phyloP scores from a whole-genome alignment of 2,113 vertebrate genomes.

The Atlantisia rogersi region DNA sequence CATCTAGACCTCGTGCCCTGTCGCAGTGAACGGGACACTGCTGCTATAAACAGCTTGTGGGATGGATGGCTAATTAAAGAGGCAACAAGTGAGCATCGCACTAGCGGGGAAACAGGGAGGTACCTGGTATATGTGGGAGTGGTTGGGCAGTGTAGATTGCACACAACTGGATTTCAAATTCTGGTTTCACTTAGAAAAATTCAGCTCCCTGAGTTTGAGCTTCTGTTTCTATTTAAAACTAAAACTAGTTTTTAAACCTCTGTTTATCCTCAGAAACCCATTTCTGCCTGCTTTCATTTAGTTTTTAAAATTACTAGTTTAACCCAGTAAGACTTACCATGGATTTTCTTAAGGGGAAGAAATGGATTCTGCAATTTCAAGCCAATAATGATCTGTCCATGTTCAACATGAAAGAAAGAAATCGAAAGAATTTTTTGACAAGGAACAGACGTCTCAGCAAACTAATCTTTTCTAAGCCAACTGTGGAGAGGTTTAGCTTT shows the following conservation, averaged over 20 bases:
- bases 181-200: constrained; percentile 34
- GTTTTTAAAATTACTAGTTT: constrained; percentile 34
- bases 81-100: neutral
- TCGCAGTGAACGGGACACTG: neutral
- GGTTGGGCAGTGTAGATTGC: neutral
- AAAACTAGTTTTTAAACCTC: constrained; percentile 10
- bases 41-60: neutral
- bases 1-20: neutral
- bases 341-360: constrained; percentile 52
- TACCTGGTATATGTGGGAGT: neutral
- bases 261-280: constrained; percentile 45
- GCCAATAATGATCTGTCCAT: constrained; percentile 31
- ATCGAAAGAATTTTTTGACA: constrained; percentile 54
- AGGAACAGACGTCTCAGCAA: constrained; percentile 26
- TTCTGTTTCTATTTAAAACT: constrained; percentile 47
- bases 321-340: constrained; percentile 22
- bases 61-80: neutral
- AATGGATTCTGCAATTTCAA: constrained; percentile 58
- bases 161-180: neutral
- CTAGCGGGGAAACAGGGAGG: neutral
- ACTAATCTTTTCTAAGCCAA: constrained; percentile 38
- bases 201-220: neutral
- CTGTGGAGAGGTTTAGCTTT: constrained; percentile 9
- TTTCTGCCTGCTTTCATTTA: constrained; percentile 33
- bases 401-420: constrained; percentile 44